Conservation (phyloP, 2,888 invertebrate species). For the Aphrophora alni region DNA sequence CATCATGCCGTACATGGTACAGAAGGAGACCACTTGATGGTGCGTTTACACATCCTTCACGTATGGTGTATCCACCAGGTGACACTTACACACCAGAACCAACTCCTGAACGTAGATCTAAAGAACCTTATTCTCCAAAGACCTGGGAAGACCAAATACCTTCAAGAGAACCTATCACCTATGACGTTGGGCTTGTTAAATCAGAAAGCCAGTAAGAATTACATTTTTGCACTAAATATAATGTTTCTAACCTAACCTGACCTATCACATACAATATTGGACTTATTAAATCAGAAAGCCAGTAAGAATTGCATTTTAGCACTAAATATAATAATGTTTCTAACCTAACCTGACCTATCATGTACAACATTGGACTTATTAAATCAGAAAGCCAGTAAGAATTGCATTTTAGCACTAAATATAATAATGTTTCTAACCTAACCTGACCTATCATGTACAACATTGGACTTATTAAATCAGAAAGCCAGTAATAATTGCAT, state of each 20-base stretch:
- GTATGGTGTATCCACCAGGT: constrained; percentile 93
- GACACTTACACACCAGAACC: constrained; percentile 81
- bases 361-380: too few relatives aligned
- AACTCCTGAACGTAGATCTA: constrained; percentile 60
- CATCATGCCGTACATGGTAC: constrained; percentile 87
- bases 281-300: constrained; percentile 81
- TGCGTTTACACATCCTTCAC: constrained; percentile 89
- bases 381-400: too few relatives aligned
- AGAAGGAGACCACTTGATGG: constrained; percentile 81
- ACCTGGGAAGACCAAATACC: constrained; percentile 76
- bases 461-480: too few relatives aligned
- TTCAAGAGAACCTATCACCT: constrained; percentile 80
- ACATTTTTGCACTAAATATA: neutral
- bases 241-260: constrained; percentile 9
- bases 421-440: too few relatives aligned
- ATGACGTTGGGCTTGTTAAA: constrained; percentile 79
- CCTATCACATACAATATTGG: constrained; percentile 87
- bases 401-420: too few relatives aligned
- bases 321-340: too few relatives aligned
- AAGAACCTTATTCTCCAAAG: constrained; percentile 56
- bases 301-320: constrained; percentile 77
- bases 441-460: too few relatives aligned
- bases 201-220: constrained; percentile 85
- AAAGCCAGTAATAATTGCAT: too few relatives aligned
- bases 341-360: too few relatives aligned